A percentile compares a stretch with the other conserved stretches of the same genome.
These are phyloP conservation scores for Oreochromis mossambicus DNA, from an alignment of 2,797 vertebrate species.

Conservation along the genomic window DNA sequence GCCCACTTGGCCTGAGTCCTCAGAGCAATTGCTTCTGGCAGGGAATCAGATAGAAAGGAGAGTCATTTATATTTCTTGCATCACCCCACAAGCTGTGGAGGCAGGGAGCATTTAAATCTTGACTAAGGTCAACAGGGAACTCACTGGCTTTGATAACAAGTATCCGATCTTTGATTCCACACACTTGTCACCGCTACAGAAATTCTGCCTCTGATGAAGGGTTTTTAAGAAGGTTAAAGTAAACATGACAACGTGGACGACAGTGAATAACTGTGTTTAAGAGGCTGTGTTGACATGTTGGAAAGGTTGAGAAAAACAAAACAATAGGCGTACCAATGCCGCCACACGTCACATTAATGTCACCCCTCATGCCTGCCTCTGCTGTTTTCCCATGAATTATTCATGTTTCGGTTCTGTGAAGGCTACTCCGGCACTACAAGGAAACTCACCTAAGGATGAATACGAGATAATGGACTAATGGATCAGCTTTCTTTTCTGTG, in stretches of 20 bases:
- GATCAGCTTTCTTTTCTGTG: neutral
- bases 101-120: conserved; percentile 59
- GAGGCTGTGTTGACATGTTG: neutral
- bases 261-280: neutral
- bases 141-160: conserved; percentile 57
- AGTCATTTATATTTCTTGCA: conserved; percentile 51
- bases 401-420: conserved; percentile 29
- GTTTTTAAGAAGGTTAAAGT: neutral
- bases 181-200: conserved; percentile 15
- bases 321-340: neutral
- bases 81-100: conserved; percentile 36
- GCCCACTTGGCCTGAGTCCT: conserved; percentile 26
- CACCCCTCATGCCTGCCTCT: neutral
- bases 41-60: conserved; percentile 56
- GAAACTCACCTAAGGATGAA: conserved; percentile 13
- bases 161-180: conserved; percentile 47
- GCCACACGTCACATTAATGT: neutral
- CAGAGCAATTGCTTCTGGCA: conserved; percentile 60
- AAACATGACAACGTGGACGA: neutral
- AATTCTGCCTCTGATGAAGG: conserved; percentile 30
- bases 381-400: conserved; percentile 56
- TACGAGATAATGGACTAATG: conserved; percentile 30
- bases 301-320: conserved; percentile 4
- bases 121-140: conserved; percentile 52
- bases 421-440: conserved; percentile 2